These are phyloP conservation scores for Andrena praecox DNA, from an alignment of 2,888 invertebrate species.

Conservation along the genomic window DNA sequence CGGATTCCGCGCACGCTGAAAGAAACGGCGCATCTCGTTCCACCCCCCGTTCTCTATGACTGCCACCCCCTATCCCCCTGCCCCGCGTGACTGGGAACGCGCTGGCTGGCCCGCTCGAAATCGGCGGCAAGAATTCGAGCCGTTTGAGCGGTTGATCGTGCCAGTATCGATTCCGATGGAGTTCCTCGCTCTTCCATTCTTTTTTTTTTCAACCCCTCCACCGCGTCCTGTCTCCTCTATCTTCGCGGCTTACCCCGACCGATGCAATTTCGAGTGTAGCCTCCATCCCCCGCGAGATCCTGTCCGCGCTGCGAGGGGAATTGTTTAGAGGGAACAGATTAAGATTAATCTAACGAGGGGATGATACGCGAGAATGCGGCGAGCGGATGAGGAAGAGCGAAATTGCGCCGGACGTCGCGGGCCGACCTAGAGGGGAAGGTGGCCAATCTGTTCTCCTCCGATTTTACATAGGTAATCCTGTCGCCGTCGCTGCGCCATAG, in stretches of 20 bases:
- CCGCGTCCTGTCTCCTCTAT: background rate
- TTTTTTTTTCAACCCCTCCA: background rate
- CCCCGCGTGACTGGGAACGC: background rate
- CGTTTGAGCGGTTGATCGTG: conserved; percentile 56
- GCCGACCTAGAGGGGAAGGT: too few species aligned
- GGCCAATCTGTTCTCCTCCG: too few species aligned
- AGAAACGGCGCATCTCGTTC: conserved; percentile 54
- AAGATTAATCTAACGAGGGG: background rate
- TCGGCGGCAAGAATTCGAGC: conserved; percentile 47
- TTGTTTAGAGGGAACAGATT: background rate
- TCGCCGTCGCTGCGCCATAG: too few species aligned
- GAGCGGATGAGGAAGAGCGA: background rate
- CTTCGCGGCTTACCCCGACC: background rate
- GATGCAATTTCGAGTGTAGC: background rate
- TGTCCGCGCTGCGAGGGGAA: background rate
- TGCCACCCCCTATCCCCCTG: background rate
- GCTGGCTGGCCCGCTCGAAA: conserved; percentile 8
- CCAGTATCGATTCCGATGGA: conserved; percentile 52
- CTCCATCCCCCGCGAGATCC: background rate
- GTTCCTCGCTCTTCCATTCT: conserved; percentile 19
- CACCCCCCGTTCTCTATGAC: conserved; percentile 30
- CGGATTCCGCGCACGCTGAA: conserved; percentile 65
- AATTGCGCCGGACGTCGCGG: background rate
- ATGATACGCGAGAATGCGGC: background rate
- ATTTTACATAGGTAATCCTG: too few species aligned